Conservation (phyloP, 2,113 vertebrate species). For the Odocoileus hemionus region DNA sequence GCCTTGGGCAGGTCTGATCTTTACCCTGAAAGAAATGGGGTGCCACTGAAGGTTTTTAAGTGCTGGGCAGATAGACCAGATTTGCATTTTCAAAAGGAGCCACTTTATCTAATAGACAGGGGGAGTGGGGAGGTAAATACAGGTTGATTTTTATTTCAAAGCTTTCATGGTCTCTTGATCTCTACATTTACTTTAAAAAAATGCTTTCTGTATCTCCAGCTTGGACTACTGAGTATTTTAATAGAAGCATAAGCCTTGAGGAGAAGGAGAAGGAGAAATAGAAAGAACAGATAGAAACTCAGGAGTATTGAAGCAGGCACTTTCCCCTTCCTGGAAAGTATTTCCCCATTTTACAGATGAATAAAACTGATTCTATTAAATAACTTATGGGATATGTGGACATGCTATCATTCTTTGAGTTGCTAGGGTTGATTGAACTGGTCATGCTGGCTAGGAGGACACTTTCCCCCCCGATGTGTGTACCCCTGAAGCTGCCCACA, state of each 20-base stretch:
- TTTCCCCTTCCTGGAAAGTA: not conserved
- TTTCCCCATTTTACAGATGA: not conserved
- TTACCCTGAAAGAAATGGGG: not conserved
- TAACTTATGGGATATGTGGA: not conserved
- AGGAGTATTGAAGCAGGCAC: not conserved
- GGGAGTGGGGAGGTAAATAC: not conserved
- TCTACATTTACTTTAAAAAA: not conserved
- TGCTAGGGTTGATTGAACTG: not conserved
- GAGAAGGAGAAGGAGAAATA: not conserved
- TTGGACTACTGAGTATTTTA: not conserved
- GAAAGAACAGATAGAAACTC: not conserved
- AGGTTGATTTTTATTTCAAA: not conserved
- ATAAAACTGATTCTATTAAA: not conserved
- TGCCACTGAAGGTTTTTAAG: not conserved
- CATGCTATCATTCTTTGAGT: not conserved
- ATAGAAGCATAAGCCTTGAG: not conserved
- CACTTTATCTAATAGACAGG: not conserved
- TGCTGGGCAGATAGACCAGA: not conserved
- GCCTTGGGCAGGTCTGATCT: not conserved
- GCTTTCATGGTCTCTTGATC: not conserved
- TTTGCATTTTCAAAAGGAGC: not conserved
- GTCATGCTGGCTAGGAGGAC: not conserved
- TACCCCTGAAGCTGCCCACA: not conserved
- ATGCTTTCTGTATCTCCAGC: not conserved
- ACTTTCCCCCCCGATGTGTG: not conserved